Percentiles rank a stretch among this genome's conserved stretches.
phyloP scores from a whole-genome alignment of 2,888 invertebrate genomes.

The Galeruca laticollis region DNA sequence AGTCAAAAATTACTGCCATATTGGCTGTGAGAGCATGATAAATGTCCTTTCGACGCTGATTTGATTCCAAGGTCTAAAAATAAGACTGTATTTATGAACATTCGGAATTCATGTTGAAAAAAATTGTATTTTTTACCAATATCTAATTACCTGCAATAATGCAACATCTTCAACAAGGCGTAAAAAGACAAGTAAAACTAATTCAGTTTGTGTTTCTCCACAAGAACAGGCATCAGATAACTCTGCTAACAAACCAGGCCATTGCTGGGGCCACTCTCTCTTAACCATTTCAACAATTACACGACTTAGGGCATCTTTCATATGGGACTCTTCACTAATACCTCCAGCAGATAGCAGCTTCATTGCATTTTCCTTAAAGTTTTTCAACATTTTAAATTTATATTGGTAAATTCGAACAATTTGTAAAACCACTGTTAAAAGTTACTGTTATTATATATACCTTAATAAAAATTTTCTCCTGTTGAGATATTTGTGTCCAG shows the following conservation, averaged over 20 bases:
- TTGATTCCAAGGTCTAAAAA: constrained; percentile 82
- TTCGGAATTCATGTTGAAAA: too few species aligned
- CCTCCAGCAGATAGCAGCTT: constrained; percentile 83
- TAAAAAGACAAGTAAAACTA: constrained; percentile 89
- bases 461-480: constrained; percentile 91
- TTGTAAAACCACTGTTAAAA: not conserved
- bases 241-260: constrained; percentile 88
- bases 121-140: constrained; percentile 14
- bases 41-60: constrained; percentile 90
- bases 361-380: constrained; percentile 84
- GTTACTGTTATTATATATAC: constrained; percentile 60
- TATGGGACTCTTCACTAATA: constrained; percentile 79
- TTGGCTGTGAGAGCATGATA: constrained; percentile 89
- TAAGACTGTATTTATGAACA: constrained; percentile 13
- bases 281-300: constrained; percentile 98
- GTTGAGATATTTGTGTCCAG: constrained; percentile 90
- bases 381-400: not conserved
- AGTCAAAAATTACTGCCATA: constrained; percentile 89
- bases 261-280: constrained; percentile 97
- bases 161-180: constrained; percentile 95
- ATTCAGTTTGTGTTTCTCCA: constrained; percentile 90
- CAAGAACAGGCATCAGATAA: constrained; percentile 84
- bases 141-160: constrained; percentile 77
- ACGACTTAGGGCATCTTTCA: constrained; percentile 87
- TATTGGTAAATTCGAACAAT: constrained; percentile 1